Conservation (phyloP, 1,140 invertebrate species). For the Homalodisca vitripennis region DNA sequence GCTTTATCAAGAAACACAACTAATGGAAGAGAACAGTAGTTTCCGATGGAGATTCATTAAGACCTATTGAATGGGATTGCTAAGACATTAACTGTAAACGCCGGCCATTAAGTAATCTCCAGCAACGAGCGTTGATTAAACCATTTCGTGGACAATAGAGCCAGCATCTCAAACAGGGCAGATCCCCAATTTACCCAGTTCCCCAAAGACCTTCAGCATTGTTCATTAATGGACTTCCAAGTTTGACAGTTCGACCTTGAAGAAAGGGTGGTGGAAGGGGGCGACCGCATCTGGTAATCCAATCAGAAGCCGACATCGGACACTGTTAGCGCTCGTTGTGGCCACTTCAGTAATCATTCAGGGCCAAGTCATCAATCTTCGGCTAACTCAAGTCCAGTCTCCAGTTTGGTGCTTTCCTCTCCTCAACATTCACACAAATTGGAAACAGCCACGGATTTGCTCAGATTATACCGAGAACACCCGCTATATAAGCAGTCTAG, state of each 20-base stretch:
- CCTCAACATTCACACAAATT: neutral
- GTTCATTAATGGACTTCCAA: conserved; percentile 4
- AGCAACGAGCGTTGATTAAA: neutral
- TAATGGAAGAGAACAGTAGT: neutral
- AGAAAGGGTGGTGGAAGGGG: neutral
- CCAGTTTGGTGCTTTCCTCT: too few species aligned
- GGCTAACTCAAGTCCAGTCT: too few species aligned
- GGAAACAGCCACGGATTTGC: neutral
- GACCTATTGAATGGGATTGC: neutral
- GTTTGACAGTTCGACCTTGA: conserved; percentile 14
- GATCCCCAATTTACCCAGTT: neutral
- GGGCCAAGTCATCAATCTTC: neutral
- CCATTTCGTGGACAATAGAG: neutral
- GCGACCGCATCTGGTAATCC: neutral
- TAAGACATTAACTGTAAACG: conserved; percentile 8
- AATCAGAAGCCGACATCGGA: conserved; percentile 1
- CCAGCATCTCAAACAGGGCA: neutral
- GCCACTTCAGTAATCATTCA: neutral
- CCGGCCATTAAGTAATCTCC: conserved; percentile 10
- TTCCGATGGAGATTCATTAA: neutral
- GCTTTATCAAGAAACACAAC: too few species aligned
- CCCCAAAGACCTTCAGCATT: neutral
- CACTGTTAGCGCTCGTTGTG: neutral
- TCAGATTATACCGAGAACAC: neutral
- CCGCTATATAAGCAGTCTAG: too few species aligned